Conservation (phyloP, 2,113 vertebrate species). For the Pelusios castaneus region DNA sequence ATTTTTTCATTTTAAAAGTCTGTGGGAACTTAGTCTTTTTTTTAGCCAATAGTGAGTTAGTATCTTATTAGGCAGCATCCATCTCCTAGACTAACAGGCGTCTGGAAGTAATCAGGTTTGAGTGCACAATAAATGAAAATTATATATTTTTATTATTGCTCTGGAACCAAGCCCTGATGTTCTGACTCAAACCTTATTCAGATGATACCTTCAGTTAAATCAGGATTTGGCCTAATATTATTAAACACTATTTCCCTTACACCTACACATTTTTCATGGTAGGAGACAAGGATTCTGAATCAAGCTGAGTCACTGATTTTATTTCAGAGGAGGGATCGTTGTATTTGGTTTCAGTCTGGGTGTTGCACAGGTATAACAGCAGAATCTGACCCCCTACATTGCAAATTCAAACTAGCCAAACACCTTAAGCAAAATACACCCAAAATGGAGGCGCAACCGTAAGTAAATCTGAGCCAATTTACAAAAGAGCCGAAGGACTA, state of each 20-base stretch:
- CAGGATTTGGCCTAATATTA: conserved; percentile 33
- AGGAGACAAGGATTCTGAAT: conserved; percentile 46
- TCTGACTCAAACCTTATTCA: conserved; percentile 38
- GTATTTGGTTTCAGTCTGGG: conserved; percentile 23
- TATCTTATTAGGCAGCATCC: neutral
- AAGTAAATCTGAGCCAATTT: neutral
- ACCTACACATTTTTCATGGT: conserved; percentile 46
- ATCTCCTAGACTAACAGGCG: conserved; percentile 65
- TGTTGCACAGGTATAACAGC: neutral
- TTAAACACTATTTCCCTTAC: conserved; percentile 53
- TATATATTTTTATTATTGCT: conserved; percentile 59
- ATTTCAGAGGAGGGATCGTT: conserved; percentile 31
- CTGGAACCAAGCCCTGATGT: conserved; percentile 60
- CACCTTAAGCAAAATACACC: neutral
- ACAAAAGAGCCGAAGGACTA: neutral
- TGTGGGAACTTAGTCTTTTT: neutral
- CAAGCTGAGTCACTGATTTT: conserved; percentile 48
- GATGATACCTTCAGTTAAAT: conserved; percentile 53
- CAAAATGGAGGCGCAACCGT: neutral
- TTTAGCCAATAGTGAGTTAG: neutral
- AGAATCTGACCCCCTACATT: neutral
- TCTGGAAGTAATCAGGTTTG: conserved; percentile 70
- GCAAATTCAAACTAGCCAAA: neutral
- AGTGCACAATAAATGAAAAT: conserved; percentile 71
- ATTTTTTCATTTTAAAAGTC: neutral